Percentiles rank a stretch among this genome's conserved stretches.
Evolutionary conservation across 2,113 vertebrate genomes (phyloP).

Genomic region (Chamaetylas fuelleborni): DNA sequence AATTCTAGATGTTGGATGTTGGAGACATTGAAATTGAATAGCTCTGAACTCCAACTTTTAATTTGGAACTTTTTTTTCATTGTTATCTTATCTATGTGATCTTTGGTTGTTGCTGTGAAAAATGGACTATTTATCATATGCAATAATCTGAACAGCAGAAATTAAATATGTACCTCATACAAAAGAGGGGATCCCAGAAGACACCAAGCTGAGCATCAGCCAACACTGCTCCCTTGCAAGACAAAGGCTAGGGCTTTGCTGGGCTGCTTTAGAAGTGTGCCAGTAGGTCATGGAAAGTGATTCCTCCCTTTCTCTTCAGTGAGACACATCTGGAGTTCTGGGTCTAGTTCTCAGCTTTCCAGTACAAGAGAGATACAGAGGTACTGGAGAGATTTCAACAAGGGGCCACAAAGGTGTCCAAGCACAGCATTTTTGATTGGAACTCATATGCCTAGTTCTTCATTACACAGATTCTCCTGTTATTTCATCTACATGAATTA

Average conservation of each 20-base stretch:
- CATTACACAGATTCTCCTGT: background rate
- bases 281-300: background rate
- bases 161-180: background rate
- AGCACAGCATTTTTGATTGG: background rate
- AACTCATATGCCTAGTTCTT: background rate
- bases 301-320: background rate
- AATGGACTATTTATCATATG: background rate
- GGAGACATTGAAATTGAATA: background rate
- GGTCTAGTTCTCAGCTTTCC: background rate
- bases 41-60: background rate
- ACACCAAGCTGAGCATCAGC: background rate
- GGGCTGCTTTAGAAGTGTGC: background rate
- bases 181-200: background rate
- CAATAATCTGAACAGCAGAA: background rate
- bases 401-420: background rate
- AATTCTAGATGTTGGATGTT: background rate
- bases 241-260: background rate
- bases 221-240: rapidly evolving
- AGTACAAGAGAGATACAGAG: rapidly evolving
- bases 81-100: background rate
- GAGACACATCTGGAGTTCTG: background rate
- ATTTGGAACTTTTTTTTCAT: background rate
- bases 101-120: background rate
- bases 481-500: background rate
- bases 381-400: background rate